These are phyloP conservation scores for Trichacis sp. DNA, from an alignment of 2,888 invertebrate genomes.

Conservation along the genomic window DNA sequence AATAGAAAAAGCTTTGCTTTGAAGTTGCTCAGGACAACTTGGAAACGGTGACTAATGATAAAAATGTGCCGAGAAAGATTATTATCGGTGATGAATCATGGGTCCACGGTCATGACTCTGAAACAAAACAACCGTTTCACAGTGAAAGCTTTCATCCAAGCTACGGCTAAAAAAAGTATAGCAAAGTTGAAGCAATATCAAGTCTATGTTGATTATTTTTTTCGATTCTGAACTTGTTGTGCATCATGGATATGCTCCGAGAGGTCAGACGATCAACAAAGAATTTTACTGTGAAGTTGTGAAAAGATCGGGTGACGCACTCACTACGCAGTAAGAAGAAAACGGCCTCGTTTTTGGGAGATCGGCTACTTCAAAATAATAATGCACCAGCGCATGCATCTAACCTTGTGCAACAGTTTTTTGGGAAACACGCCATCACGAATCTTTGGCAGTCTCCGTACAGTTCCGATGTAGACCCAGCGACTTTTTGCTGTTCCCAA, in stretches of 20 bases:
- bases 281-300: background rate
- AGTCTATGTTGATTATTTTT: constrained; percentile 28
- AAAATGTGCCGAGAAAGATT: constrained; percentile 32
- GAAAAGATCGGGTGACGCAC: background rate
- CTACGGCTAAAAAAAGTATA: constrained; percentile 34
- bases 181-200: constrained; percentile 32
- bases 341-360: constrained; percentile 14
- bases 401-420: constrained; percentile 5
- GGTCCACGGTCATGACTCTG: constrained; percentile 37
- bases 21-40: constrained; percentile 21
- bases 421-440: too few relatives aligned
- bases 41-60: constrained; percentile 21
- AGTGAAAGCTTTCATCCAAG: constrained; percentile 30
- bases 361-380: constrained; percentile 17
- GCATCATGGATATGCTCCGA: constrained; percentile 31
- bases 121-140: constrained; percentile 39
- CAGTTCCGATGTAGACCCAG: too few relatives aligned
- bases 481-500: background rate
- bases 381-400: constrained; percentile 2
- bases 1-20: constrained; percentile 30
- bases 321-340: background rate
- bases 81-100: constrained; percentile 47
- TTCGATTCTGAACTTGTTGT: constrained; percentile 36
- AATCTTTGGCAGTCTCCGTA: too few relatives aligned
- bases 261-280: background rate